Conservation (phyloP, 2,797 vertebrate species). For the Epinephelus malabaricus region DNA sequence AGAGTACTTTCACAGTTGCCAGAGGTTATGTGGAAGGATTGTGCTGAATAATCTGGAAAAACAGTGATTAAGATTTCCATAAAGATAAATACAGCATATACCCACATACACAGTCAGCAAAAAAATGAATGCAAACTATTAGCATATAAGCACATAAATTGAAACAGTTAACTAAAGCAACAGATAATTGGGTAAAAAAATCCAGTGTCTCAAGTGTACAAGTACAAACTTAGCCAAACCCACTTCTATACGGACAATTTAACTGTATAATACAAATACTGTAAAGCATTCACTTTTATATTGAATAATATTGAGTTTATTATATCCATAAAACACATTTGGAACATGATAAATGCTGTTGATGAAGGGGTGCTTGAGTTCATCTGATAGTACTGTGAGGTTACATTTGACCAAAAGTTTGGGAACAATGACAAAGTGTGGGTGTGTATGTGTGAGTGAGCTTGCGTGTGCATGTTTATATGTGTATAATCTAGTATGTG, state of each 20-base stretch:
- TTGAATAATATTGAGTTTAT: not conserved
- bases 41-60: not conserved
- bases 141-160: not conserved
- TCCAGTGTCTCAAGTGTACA: not conserved
- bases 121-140: not conserved
- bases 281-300: not conserved
- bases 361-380: not conserved
- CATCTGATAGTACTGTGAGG: not conserved
- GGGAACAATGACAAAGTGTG: not conserved
- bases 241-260: not conserved
- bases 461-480: slow-evolving; percentile 2
- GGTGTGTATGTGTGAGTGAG: not conserved
- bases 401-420: not conserved
- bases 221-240: not conserved
- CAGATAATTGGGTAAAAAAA: not conserved
- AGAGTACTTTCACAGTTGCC: not conserved
- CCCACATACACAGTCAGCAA: not conserved
- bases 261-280: not conserved
- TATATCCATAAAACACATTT: not conserved
- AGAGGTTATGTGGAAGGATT: not conserved
- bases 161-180: not conserved
- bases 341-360: not conserved
- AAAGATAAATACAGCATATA: not conserved
- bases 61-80: not conserved
- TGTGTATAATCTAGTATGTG: not conserved